phyloP scores from a whole-genome alignment of 2,888 invertebrate species.

The Pristionchus mayeri region DNA sequence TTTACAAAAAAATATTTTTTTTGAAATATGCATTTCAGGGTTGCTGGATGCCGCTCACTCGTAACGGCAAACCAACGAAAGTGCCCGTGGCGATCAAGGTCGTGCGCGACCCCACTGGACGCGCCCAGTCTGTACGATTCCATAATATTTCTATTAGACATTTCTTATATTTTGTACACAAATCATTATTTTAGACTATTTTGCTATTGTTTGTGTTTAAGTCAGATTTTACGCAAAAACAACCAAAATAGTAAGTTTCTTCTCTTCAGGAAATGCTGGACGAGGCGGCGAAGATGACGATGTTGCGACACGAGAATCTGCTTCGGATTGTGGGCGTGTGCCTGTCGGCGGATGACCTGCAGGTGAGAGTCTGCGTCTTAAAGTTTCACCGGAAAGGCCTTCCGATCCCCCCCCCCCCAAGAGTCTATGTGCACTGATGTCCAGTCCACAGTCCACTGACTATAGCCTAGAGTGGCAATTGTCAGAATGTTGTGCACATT shows the following conservation, averaged over 20 bases:
- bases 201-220: too few species aligned
- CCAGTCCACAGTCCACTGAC: too few species aligned
- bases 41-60: slow-evolving; percentile 59
- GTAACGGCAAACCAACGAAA: slow-evolving; percentile 50
- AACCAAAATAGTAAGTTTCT: too few species aligned
- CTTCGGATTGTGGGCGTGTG: slow-evolving; percentile 73
- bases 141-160: not conserved
- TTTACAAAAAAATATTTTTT: not conserved
- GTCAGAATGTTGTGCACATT: too few species aligned
- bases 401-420: too few species aligned
- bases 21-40: slow-evolving; percentile 55
- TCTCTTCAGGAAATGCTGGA: slow-evolving; percentile 67
- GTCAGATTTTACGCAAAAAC: too few species aligned
- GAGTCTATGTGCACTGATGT: too few species aligned
- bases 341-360: slow-evolving; percentile 68
- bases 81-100: slow-evolving; percentile 71
- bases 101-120: slow-evolving; percentile 53
- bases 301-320: slow-evolving; percentile 68
- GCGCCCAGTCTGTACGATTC: slow-evolving; percentile 50
- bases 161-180: not conserved
- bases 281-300: slow-evolving; percentile 72
- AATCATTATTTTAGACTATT: too few species aligned
- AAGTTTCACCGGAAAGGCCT: too few species aligned
- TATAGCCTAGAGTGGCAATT: too few species aligned
- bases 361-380: slow-evolving; percentile 17